Conservation (phyloP, 2,797 vertebrate genomes). For the Odontamblyopus rebecca region DNA sequence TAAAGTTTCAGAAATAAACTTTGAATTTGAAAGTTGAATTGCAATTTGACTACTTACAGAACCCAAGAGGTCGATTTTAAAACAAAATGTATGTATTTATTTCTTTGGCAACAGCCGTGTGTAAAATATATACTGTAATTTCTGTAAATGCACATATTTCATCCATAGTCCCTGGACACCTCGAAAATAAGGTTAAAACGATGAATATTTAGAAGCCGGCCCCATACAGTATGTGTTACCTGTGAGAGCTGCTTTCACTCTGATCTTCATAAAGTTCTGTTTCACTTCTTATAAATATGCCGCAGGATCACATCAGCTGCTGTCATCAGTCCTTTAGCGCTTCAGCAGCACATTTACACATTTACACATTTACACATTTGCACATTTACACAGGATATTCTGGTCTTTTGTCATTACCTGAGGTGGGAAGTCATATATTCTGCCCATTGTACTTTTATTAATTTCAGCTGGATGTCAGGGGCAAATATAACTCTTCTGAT, state of each 20-base stretch:
- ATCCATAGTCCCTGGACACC: no score
- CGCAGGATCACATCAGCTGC: neutral
- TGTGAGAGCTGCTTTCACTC: neutral
- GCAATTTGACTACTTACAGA: no score
- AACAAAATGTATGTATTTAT: neutral
- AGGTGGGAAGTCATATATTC: neutral
- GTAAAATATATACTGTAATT: neutral
- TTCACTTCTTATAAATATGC: neutral
- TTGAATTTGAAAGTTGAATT: no score
- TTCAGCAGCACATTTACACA: neutral
- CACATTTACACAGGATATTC: neutral
- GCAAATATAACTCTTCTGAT: no score
- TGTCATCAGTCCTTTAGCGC: neutral
- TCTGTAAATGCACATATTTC: neutral
- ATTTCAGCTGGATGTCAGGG: no score
- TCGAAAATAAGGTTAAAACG: no score
- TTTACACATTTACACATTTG: neutral
- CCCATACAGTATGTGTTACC: neutral
- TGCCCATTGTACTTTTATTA: no score
- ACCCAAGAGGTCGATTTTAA: neutral
- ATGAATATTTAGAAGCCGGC: neutral
- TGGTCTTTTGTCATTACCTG: neutral
- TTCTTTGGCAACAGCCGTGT: neutral
- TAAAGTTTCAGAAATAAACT: no score
- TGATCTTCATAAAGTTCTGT: neutral